These are phyloP conservation scores for Paradoxurus hermaphroditus DNA, from an alignment of 2,113 vertebrate genomes.

Conservation along the genomic window DNA sequence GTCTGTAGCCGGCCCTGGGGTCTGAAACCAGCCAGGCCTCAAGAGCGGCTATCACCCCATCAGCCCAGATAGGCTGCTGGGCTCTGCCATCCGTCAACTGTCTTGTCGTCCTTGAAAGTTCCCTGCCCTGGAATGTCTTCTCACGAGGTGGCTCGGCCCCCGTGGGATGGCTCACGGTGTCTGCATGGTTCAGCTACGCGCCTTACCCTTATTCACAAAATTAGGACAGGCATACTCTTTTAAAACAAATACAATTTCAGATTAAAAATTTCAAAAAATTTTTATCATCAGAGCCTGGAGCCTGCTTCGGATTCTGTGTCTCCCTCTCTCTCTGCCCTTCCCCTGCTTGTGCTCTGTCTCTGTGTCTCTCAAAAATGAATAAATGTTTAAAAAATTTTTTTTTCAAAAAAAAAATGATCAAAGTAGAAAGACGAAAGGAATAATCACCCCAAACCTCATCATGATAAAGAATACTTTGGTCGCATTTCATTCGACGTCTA, in stretches of 20 bases:
- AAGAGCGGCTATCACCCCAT: slow-evolving; percentile 45
- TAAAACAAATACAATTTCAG: background rate
- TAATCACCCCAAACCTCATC: background rate
- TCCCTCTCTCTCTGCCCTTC: too few species aligned
- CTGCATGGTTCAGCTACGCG: background rate
- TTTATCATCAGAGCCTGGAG: too few species aligned
- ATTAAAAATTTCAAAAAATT: background rate
- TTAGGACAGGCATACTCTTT: background rate
- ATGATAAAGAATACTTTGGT: background rate
- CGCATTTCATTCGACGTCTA: background rate
- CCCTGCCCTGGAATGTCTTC: slow-evolving; percentile 27
- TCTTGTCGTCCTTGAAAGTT: background rate
- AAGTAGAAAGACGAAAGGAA: background rate
- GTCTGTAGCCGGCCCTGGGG: slow-evolving; percentile 29
- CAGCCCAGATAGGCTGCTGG: slow-evolving; percentile 6
- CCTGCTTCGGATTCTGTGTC: too few species aligned
- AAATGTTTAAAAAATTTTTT: too few species aligned
- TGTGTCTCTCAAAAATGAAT: too few species aligned
- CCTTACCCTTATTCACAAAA: background rate
- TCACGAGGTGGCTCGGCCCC: background rate
- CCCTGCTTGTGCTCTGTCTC: too few species aligned
- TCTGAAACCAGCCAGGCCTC: background rate
- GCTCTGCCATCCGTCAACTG: slow-evolving; percentile 59
- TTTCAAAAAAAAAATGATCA: background rate
- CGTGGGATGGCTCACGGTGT: background rate